Conservation (phyloP, 2,888 invertebrate species). For the Pardosa pseudoannulata region DNA sequence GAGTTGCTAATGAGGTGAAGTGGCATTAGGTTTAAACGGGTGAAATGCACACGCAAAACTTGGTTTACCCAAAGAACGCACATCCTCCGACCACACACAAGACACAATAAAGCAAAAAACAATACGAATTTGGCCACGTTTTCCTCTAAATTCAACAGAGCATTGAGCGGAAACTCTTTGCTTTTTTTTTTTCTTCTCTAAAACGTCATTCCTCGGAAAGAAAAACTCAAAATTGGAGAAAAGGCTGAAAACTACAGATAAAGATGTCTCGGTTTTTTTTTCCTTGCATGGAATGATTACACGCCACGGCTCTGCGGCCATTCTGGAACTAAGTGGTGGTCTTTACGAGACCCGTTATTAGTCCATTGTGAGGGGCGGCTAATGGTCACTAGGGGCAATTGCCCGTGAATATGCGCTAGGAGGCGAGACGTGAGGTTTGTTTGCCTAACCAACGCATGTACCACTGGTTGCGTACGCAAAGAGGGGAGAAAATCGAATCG, state of each 20-base stretch:
- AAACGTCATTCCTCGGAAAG: not conserved
- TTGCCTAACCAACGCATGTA: not conserved
- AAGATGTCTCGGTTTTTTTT: not conserved
- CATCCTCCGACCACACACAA: not conserved
- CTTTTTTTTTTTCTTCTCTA: not conserved
- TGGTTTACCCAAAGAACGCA: not conserved
- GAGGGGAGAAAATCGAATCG: too few species aligned
- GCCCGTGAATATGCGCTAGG: constrained; percentile 34
- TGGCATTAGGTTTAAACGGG: too few species aligned
- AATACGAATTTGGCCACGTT: not conserved
- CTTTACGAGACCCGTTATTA: constrained; percentile 59
- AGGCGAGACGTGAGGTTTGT: not conserved
- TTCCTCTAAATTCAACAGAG: not conserved
- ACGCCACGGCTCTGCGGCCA: constrained; percentile 46
- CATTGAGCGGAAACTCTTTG: constrained; percentile 4
- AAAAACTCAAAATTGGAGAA: not conserved
- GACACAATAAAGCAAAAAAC: not conserved
- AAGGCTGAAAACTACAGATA: not conserved
- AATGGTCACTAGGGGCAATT: constrained; percentile 70
- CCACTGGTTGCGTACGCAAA: too few species aligned
- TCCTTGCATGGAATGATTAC: constrained; percentile 25
- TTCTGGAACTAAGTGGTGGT: constrained; percentile 63
- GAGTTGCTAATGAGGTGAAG: too few species aligned
- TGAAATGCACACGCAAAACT: not conserved
- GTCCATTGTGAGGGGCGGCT: constrained; percentile 49